A percentile compares a stretch with the other conserved stretches of the same genome.
Conservation (phyloP, 2,797 vertebrate species). For the Arrhamphus sclerolepis region DNA sequence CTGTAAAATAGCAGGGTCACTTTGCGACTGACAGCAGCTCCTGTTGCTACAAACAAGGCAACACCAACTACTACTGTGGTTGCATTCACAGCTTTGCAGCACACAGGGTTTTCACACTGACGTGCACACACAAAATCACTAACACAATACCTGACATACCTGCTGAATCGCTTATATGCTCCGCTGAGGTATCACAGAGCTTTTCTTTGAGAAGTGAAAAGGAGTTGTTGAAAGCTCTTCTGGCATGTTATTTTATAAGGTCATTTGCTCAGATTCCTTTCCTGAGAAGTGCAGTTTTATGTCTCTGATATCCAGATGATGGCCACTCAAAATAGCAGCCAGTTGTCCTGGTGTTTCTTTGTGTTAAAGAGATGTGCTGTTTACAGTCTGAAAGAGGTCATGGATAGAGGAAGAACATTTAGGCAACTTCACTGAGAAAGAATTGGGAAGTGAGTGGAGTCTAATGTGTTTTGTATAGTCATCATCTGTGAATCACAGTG, state of each 20-base stretch:
- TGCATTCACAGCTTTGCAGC: constrained; percentile 30
- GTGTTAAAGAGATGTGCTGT: constrained; percentile 8
- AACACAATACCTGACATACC: constrained; percentile 45
- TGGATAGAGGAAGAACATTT: no score
- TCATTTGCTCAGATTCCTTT: constrained; percentile 48
- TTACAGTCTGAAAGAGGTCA: not conserved
- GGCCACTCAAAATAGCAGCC: constrained; percentile 41
- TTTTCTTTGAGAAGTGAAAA: constrained; percentile 45
- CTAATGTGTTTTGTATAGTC: no score
- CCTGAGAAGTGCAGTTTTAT: constrained; percentile 37
- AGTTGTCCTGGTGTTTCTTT: constrained; percentile 30
- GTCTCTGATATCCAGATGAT: constrained; percentile 55
- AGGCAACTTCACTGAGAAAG: no score
- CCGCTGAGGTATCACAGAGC: constrained; percentile 9
- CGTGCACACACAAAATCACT: constrained; percentile 24
- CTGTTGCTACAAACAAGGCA: constrained; percentile 66
- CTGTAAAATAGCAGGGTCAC: constrained; percentile 55
- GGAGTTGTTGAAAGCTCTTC: constrained; percentile 50
- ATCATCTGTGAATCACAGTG: no score
- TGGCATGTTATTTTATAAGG: constrained; percentile 50
- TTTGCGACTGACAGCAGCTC: constrained; percentile 66
- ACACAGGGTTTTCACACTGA: constrained; percentile 11
- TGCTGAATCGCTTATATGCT: constrained; percentile 33
- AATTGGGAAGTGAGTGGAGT: no score
- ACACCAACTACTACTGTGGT: constrained; percentile 20